Evolutionary conservation across 2,797 vertebrate species (phyloP), one percentile per base, ranked within the genome.

Genomic region (Sarcoramphus papa): DNA sequence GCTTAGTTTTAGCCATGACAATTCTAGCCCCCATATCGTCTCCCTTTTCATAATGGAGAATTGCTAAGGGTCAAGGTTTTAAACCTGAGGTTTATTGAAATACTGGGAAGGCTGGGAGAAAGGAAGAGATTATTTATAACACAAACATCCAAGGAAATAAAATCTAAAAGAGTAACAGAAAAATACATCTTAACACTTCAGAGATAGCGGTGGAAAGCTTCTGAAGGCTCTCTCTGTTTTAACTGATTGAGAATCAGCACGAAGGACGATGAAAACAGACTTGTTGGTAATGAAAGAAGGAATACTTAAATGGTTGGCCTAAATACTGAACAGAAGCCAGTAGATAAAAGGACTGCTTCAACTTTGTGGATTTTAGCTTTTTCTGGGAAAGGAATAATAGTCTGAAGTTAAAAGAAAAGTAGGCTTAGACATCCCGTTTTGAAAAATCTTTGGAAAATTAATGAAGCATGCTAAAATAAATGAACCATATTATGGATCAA

Each of bases 381-480:
- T 93, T 70, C 43, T 77, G 53, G 59, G 31, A 63, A 91, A 62
- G 14, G 19, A 93, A 84, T 77, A 85, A 72, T 43, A 83, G 35
- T 37, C 41, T 84, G 41, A 75, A 79, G 43, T 65, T 80, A 20
- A 76, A 92, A 79, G 30, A 63, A 70, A 92, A 72, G 65, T 90
- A 91, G 20, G 21, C 21, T 84, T 77, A 62, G 14, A 78, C 19
- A 85, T 85, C 47, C 24, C 35, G 59, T 67, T 91, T 78, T 50
- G 51, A 87, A 92, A 95, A 89, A 74, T 84, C 63, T 82, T 56
- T 54, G 43, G 43, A 82, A 95, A 95, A 90, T 23, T 45, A 95
- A 35, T 74, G 47, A 69, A 78, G 28, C 25, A 0, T 60, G n/a
- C 45, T 91, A 67, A 83, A 94, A 81, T 64, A 81, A 85, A 81